phyloP scores from a whole-genome alignment of 1,140 invertebrate species.

The Papilio xuthus region DNA sequence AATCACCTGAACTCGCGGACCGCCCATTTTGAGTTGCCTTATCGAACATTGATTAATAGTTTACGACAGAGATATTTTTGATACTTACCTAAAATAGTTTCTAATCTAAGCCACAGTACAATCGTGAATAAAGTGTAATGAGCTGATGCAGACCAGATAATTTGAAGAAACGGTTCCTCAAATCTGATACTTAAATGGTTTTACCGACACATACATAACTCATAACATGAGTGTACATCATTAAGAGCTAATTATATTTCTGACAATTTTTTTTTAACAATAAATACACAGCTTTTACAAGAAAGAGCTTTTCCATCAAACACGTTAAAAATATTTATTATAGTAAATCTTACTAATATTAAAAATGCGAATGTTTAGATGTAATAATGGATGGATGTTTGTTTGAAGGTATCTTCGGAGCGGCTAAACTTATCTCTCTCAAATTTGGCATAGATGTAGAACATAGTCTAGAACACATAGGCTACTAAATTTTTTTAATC shows the following conservation, averaged over 20 bases:
- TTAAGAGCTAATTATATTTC: not conserved
- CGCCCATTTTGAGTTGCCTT: constrained; percentile 70
- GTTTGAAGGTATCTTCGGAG: too few relatives aligned
- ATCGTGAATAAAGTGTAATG: constrained; percentile 33
- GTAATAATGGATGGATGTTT: too few relatives aligned
- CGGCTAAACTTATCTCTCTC: too few relatives aligned
- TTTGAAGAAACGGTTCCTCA: not conserved
- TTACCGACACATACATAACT: not conserved
- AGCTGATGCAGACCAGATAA: constrained; percentile 28
- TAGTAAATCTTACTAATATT: too few relatives aligned
- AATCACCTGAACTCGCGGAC: constrained; percentile 69
- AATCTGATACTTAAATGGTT: constrained; percentile 31
- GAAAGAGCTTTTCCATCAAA: too few relatives aligned
- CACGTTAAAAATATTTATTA: too few relatives aligned
- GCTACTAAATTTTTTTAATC: too few relatives aligned
- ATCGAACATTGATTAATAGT: constrained; percentile 79
- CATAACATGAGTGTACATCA: not conserved
- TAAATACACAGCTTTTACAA: not conserved
- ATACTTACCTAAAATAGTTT: constrained; percentile 70
- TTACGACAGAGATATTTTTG: constrained; percentile 74
- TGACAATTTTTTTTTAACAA: not conserved
- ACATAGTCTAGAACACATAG: too few relatives aligned
- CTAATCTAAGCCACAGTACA: constrained; percentile 45
- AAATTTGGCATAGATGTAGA: too few relatives aligned
- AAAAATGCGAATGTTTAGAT: too few relatives aligned